Evolutionary conservation across 2,113 vertebrate genomes (phyloP).

Genomic region (Archocentrus centrarchus): DNA sequence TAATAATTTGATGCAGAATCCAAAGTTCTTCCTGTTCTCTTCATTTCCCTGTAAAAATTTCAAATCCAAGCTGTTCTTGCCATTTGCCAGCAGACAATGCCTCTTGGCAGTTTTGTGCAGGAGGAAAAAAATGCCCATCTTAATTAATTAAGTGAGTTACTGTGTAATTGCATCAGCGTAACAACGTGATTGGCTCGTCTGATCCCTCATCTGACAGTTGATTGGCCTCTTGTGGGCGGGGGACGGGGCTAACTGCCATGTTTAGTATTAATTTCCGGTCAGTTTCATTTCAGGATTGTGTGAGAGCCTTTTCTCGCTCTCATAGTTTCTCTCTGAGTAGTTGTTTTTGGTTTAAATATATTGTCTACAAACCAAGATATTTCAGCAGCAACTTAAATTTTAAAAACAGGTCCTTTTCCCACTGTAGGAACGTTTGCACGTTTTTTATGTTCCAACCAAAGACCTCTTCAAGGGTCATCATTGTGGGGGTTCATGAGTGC

Average conservation of each 20-base stretch:
- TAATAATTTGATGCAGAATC: not conserved
- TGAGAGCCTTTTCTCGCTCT: not conserved
- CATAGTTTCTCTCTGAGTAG: not conserved
- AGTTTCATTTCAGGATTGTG: too few species aligned
- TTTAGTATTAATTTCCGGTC: not conserved
- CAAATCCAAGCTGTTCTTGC: not conserved
- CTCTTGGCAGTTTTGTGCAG: accelerated
- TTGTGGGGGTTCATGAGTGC: not conserved
- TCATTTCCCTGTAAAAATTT: constrained; percentile 9
- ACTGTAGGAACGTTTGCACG: not conserved
- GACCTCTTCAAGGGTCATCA: not conserved
- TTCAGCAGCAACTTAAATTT: not conserved
- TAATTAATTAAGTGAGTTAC: not conserved
- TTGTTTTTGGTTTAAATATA: not conserved
- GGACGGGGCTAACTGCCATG: not conserved
- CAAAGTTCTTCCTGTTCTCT: not conserved
- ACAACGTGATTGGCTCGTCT: not conserved
- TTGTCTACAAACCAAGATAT: not conserved
- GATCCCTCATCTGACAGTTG: not conserved
- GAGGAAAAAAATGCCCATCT: not conserved
- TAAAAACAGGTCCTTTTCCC: not conserved
- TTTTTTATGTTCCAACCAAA: not conserved
- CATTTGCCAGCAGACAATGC: too few species aligned
- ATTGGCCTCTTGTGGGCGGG: not conserved
- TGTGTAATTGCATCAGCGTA: not conserved